Evolutionary conservation across 30 jellyfish, hydroid and myxozoan species (phyloP).

Genomic region (Sanderia malayensis): DNA sequence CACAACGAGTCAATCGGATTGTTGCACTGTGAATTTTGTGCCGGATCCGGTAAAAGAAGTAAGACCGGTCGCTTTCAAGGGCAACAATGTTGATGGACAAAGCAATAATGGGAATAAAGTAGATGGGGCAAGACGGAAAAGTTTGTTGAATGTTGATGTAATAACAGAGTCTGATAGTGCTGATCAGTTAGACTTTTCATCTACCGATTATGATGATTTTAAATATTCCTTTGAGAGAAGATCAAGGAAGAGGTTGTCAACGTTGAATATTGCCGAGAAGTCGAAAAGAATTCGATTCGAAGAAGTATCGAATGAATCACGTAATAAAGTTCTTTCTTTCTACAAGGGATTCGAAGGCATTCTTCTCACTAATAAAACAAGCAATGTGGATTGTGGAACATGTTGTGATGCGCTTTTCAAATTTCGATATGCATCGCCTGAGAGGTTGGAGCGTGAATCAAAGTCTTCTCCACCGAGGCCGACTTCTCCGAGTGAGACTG

Average conservation of each 20-base stretch:
- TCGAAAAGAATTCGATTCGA: slow-evolving; percentile 7
- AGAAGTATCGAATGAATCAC: background rate
- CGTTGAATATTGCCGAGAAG: background rate
- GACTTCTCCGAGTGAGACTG: slow-evolving; percentile 22
- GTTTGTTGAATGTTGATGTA: background rate
- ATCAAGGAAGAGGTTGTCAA: background rate
- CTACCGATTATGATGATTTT: background rate
- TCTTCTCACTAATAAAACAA: no score
- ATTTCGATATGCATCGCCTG: slow-evolving; percentile 39
- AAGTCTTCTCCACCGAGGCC: slow-evolving; percentile 51
- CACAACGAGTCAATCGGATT: no score
- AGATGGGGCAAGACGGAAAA: background rate
- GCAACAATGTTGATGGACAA: background rate
- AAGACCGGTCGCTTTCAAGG: background rate
- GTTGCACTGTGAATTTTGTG: no score
- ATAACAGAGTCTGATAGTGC: background rate
- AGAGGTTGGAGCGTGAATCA: background rate
- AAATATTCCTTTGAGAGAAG: background rate
- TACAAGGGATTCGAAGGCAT: background rate
- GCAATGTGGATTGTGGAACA: slow-evolving; percentile 17
- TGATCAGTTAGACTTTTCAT: background rate
- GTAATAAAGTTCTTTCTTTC: background rate
- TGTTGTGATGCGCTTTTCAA: slow-evolving; percentile 42
- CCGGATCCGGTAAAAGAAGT: background rate
- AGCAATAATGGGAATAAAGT: background rate